Percentiles rank a stretch among this genome's conserved stretches.
These are phyloP conservation scores for Bucorvus abyssinicus DNA, from an alignment of 2,797 vertebrate species.

Conservation along the genomic window DNA sequence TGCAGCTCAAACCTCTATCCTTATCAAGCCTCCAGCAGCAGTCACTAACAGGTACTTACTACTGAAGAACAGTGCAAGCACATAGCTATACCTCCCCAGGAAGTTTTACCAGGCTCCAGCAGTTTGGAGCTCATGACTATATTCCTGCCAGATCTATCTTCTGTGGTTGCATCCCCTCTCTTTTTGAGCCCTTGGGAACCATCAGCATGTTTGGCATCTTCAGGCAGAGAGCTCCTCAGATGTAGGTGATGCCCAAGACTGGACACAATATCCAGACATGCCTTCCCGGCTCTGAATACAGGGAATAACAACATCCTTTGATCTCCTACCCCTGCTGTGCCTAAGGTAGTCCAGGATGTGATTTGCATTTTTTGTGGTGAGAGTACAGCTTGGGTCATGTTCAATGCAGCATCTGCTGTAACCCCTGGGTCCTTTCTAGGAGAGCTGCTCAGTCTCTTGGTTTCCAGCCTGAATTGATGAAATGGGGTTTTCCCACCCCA, in stretches of 20 bases:
- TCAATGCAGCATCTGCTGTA: not conserved
- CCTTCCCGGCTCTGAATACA: not conserved
- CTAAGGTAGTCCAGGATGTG: not conserved
- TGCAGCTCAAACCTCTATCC: not conserved
- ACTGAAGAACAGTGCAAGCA: not conserved
- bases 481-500: not conserved
- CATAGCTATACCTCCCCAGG: not conserved
- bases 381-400: not conserved
- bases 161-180: not conserved
- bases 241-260: not conserved
- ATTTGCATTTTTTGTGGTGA: not conserved
- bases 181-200: not conserved
- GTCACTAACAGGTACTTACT: not conserved
- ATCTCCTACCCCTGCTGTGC: not conserved
- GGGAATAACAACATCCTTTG: not conserved
- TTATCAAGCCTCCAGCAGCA: not conserved
- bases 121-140: not conserved
- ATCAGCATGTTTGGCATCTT: not conserved
- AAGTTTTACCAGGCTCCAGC: not conserved
- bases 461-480: not conserved
- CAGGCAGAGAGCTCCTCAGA: not conserved
- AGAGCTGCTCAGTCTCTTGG: not conserved
- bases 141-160: not conserved
- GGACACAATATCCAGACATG: not conserved
- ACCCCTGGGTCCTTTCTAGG: not conserved